A percentile compares a stretch with the other conserved stretches of the same genome.
phyloP scores from a whole-genome alignment of 2,888 invertebrate species.

The Julus scanicus region DNA sequence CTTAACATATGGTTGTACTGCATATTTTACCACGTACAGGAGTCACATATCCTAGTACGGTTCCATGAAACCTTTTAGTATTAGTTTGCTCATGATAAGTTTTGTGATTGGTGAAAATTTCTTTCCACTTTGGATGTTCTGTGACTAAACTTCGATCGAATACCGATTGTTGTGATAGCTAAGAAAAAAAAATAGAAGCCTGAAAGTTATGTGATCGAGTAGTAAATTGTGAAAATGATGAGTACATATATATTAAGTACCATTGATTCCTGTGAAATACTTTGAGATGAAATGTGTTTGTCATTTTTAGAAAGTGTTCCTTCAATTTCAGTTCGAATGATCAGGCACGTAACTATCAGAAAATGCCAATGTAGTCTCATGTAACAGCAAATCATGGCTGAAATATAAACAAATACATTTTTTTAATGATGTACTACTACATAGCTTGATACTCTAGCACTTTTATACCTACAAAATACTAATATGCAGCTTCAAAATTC shows the following conservation, averaged over 20 bases:
- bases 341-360: not conserved
- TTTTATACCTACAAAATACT: too few relatives aligned
- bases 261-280: not conserved
- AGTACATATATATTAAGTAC: not conserved
- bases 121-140: slow-evolving; percentile 75
- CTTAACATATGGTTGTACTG: too few relatives aligned
- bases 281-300: not conserved
- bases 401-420: not conserved
- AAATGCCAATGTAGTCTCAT: not conserved
- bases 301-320: not conserved
- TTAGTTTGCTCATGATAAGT: slow-evolving; percentile 73
- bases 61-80: slow-evolving; percentile 75
- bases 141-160: slow-evolving; percentile 77
- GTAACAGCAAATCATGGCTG: not conserved
- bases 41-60: slow-evolving; percentile 90
- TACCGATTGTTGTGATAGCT: slow-evolving; percentile 70
- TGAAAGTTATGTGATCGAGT: not conserved
- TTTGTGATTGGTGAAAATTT: slow-evolving; percentile 80
- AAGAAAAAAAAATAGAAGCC: not conserved
- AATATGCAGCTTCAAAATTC: too few relatives aligned
- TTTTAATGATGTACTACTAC: too few relatives aligned
- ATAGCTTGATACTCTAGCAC: too few relatives aligned
- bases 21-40: slow-evolving; percentile 84
- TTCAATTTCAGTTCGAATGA: not conserved
- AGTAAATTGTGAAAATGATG: not conserved